Evolutionary conservation across 2,888 invertebrate species (phyloP).

Genomic region (Morpho deidamia): DNA sequence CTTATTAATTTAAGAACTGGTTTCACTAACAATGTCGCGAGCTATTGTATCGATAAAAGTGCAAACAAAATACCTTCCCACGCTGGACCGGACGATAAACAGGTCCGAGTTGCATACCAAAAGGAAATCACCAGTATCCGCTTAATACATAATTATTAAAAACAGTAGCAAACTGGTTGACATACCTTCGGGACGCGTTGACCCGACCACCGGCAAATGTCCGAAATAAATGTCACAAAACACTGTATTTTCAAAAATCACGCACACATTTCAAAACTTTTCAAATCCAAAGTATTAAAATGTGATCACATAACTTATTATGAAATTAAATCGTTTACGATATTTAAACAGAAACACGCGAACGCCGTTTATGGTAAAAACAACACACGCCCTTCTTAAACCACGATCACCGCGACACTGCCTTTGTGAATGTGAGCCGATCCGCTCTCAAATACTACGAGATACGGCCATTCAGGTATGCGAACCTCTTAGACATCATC

Average conservation of each 20-base stretch:
- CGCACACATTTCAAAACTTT: slow-evolving; percentile 61
- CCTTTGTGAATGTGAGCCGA: slow-evolving; percentile 51
- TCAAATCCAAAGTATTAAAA: slow-evolving; percentile 52
- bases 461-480: slow-evolving; percentile 73
- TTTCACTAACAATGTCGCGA: no score
- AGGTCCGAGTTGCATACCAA: slow-evolving; percentile 62
- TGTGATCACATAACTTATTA: slow-evolving; percentile 32
- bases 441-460: slow-evolving; percentile 69
- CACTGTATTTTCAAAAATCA: slow-evolving; percentile 39
- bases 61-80: slow-evolving; percentile 66
- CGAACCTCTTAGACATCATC: slow-evolving; percentile 50
- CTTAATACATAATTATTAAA: slow-evolving; percentile 46
- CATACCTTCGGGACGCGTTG: slow-evolving; percentile 46
- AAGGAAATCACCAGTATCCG: slow-evolving; percentile 62
- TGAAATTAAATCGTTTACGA: slow-evolving; percentile 22
- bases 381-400: slow-evolving; percentile 28
- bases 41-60: slow-evolving; percentile 26
- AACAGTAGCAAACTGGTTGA: slow-evolving; percentile 36
- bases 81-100: slow-evolving; percentile 67
- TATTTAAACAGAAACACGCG: slow-evolving; percentile 45
- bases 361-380: slow-evolving; percentile 32
- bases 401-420: slow-evolving; percentile 46
- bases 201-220: slow-evolving; percentile 25
- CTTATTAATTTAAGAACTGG: no score
- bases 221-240: slow-evolving; percentile 33